Evolutionary conservation across 2,797 vertebrate species (phyloP).

Genomic region (Premnoplex brunnescens): DNA sequence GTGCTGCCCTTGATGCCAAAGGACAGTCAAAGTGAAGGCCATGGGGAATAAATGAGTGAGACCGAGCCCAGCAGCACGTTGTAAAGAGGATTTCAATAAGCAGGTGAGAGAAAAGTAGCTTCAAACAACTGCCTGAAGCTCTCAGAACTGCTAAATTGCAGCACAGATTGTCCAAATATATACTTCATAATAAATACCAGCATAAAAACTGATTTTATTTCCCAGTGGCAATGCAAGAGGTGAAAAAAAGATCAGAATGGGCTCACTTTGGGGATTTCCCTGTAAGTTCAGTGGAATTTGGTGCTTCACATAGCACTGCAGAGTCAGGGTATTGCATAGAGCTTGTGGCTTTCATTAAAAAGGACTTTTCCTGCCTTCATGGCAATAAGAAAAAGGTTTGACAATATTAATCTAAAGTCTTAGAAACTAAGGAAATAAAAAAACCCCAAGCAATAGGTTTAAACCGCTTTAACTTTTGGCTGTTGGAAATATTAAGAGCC

Average conservation of each 20-base stretch:
- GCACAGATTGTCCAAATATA: background rate
- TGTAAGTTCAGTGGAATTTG: background rate
- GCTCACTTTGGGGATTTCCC: background rate
- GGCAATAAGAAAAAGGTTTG: slow-evolving; percentile 10
- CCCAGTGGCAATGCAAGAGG: background rate
- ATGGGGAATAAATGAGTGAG: rapidly evolving
- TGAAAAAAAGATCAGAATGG: background rate
- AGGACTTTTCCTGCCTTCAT: background rate
- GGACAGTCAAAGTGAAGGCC: background rate
- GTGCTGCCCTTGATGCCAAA: background rate
- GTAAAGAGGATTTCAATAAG: background rate
- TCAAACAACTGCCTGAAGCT: background rate
- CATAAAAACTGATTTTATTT: slow-evolving; percentile 22
- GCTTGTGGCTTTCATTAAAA: slow-evolving; percentile 42
- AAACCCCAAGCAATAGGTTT: background rate
- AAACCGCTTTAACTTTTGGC: background rate
- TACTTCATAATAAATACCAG: slow-evolving; percentile 24
- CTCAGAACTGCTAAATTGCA: background rate
- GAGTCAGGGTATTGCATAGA: background rate
- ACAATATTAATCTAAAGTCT: slow-evolving; percentile 26
- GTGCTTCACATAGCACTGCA: background rate
- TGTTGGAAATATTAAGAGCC: background rate
- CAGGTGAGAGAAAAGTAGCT: background rate
- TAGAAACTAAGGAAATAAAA: slow-evolving; percentile 18
- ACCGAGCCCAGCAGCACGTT: background rate